A percentile compares a stretch with the other conserved stretches of the same genome.
These are phyloP conservation scores for Eulemur coronatus DNA, from an alignment of 2,797 vertebrate species.

Conservation along the genomic window DNA sequence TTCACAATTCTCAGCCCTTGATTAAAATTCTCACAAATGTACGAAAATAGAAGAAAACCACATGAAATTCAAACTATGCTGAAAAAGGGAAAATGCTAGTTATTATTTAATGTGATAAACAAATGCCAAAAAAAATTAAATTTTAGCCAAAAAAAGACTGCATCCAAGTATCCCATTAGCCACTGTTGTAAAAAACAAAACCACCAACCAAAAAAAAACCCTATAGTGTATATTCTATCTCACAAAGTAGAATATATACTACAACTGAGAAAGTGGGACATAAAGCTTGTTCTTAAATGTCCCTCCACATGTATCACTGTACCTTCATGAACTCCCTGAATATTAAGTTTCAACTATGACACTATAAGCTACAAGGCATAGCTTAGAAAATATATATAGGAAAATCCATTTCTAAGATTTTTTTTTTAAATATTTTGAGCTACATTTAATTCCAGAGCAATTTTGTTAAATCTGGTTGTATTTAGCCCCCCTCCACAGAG, in stretches of 20 bases:
- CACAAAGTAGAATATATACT: conserved; percentile 14
- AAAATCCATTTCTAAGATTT: background rate
- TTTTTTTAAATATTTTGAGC: background rate
- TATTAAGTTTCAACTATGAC: background rate
- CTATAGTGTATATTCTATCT: background rate
- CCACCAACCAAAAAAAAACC: background rate
- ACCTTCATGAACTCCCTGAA: background rate
- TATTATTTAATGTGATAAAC: background rate
- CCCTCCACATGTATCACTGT: background rate
- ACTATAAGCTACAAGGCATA: background rate
- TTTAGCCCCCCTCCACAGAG: background rate
- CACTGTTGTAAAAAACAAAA: background rate
- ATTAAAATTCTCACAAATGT: background rate
- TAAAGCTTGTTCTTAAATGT: conserved; percentile 22
- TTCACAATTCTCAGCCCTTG: background rate
- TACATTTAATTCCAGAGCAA: conserved; percentile 16
- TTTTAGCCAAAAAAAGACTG: background rate
- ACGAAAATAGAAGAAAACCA: conserved; percentile 29
- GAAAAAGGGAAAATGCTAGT: background rate
- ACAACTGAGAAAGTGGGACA: background rate
- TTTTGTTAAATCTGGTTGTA: background rate
- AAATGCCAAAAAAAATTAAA: background rate
- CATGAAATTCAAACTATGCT: background rate
- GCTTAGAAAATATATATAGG: background rate
- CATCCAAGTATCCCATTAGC: background rate